Conservation (phyloP, 2,113 vertebrate species). For the Apteryx mantelli region DNA sequence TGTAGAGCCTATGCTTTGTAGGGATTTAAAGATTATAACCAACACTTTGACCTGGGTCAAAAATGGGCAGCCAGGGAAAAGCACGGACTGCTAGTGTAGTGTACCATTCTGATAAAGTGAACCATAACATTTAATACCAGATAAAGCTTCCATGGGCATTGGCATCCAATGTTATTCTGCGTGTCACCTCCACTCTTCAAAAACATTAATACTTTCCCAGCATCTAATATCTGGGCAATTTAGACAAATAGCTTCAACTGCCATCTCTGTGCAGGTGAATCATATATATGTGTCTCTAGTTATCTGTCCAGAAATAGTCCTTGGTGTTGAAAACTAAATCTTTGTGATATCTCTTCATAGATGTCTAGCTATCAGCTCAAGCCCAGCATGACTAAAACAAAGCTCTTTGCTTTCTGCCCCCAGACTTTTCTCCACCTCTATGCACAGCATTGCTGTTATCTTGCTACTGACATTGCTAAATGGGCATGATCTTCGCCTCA, state of each 20-base stretch:
- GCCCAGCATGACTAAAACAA: not conserved
- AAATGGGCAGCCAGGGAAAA: conserved; percentile 23
- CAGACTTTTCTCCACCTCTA: not conserved
- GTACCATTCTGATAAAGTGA: conserved; percentile 56
- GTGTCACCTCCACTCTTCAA: conserved; percentile 1
- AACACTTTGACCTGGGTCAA: conserved; percentile 40
- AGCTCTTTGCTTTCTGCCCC: not conserved
- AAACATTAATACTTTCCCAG: conserved; percentile 1
- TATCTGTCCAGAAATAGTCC: not conserved
- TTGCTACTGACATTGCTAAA: not conserved
- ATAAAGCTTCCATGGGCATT: conserved; percentile 53
- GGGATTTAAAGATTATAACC: conserved; percentile 65
- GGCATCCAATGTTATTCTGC: conserved; percentile 14
- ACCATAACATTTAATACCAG: conserved; percentile 49
- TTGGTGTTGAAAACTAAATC: conserved; percentile 6
- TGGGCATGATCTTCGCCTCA: not conserved
- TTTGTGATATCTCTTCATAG: not conserved
- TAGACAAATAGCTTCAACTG: not conserved
- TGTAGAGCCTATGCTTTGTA: conserved; percentile 36
- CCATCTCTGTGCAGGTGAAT: not conserved
- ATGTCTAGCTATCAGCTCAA: not conserved
- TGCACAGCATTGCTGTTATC: not conserved
- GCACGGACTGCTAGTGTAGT: not conserved
- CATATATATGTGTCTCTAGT: not conserved
- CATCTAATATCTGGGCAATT: not conserved